Percentiles rank a stretch among this genome's conserved stretches.
phyloP scores from a whole-genome alignment of 2,113 vertebrate genomes.

The Oxyura jamaicensis region DNA sequence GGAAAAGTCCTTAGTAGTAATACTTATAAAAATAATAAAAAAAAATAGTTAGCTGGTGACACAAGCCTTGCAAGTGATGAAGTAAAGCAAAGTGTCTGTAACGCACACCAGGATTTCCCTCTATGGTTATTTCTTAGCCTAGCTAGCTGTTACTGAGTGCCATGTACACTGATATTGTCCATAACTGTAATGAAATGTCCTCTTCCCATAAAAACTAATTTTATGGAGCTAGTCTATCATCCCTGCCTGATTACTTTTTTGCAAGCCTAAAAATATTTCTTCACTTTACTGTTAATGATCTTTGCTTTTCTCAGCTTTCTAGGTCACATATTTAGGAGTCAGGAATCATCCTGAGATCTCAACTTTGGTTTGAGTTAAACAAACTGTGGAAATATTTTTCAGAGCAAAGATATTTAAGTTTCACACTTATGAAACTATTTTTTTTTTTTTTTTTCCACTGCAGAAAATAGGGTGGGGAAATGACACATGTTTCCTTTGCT shows the following conservation, averaged over 20 bases:
- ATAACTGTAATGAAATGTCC: neutral
- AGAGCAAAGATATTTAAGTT: neutral
- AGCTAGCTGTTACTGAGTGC: neutral
- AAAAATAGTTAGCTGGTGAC: neutral
- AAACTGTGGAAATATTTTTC: neutral
- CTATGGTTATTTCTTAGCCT: neutral
- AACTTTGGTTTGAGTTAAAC: neutral
- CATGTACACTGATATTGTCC: neutral
- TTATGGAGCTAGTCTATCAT: neutral
- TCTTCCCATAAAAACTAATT: neutral
- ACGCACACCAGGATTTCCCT: neutral
- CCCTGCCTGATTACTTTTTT: neutral
- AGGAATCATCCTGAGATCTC: neutral
- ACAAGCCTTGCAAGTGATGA: neutral
- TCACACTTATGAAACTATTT: neutral
- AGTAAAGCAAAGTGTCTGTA: neutral
- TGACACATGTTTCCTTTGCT: neutral
- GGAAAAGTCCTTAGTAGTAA: neutral
- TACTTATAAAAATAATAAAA: neutral
- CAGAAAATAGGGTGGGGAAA: neutral
- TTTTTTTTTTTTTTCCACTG: neutral
- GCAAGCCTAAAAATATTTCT: neutral
- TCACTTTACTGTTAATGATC: neutral
- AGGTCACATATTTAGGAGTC: neutral
- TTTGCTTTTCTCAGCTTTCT: neutral